Base-by-base conservation (phyloP, 2,888 invertebrate species). In the Sphaeridia pumilis region DNA sequence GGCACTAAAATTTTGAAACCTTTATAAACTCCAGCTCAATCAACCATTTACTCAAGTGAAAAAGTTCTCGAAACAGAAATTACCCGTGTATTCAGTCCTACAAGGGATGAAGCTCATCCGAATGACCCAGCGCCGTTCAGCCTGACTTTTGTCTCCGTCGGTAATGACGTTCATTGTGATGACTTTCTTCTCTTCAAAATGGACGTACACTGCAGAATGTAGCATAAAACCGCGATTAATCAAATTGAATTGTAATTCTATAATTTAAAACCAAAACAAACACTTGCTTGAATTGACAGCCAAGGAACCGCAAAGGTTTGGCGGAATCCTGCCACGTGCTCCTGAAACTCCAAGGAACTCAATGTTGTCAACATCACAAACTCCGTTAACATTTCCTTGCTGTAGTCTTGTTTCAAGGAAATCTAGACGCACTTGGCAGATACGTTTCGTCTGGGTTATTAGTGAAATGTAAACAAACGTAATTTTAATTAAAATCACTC, bases 271-370 rank as follows among this genome's bases (percentile, higher is more conserved):
- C 31, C 14, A 14, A 14, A 31, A 31, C 31, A 31, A 10, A 31
- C 31, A 31, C 54, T 56, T 58, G 59, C 62, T 59, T 35, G 61
- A 60, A 52, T 63, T 60, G 12, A 56, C 59, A 10, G 55, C 43
- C 43, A 63, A 50, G 43, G 56, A 51, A 17, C 62, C 62, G 38
- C 62, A 63, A n/a, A 63, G 47, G 43, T 63, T 63, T 2, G 57
- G 42, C 5, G 59, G 60, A 28, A 43, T 38, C n/a, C 48, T 42
- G 2, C 38, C 48, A 25, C 10, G 22, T 26, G 24, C n/a, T 7
- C 20, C 36, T 2, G 58, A 48, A 27, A 56, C 52, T 17, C 59
- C 59, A 43, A 54, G 58, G 17, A 63, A 49, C 27, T 24, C 52
- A 4, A 63, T 43, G 20, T 54, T 34, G 35, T 63, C 62, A 1